Evolutionary conservation across 2,888 invertebrate species (phyloP), one percentile per base, ranked within the genome.

Genomic region (Dasysyrphus albostriatus): DNA sequence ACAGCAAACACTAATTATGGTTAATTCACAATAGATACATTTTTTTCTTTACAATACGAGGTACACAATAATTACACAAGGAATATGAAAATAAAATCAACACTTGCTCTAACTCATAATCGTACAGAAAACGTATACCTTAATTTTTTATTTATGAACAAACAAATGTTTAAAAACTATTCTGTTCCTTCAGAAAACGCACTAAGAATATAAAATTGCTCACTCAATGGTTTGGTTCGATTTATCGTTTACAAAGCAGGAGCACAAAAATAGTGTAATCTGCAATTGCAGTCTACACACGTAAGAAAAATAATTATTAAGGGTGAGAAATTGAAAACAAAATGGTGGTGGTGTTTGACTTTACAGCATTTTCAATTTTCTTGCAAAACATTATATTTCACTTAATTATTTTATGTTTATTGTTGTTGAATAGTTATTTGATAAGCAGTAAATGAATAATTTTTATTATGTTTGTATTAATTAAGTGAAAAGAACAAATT

Each of bases 271-370:
- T 32, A 56, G n/a, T 70, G 70, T 69, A 75, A 70, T 54, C 61
- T 70, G 69, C 69, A 75, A 51, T 44, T 63, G 79, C 74, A 75
- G 61, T 61, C 61, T 61, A 42, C 39, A 42, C 39, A 19, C 19
- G 14, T 14, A 51, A 39, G n/a, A 56, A 16, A 63, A 75, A 44
- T 58, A 61, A 47, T 72, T 34, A 19, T 65, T 81, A 58, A 61
- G 78, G 78, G 85, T 74, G 85, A 77, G 82, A 81, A 87, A 70
- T 78, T 14, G 44, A 87, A 87, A 87, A 87, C 87, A 87, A 87
- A 87, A 87, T 87, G 87, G 87, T 83, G 87, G 87, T 75, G 72
- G 78, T 87, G 58, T 59, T 16, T 5, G 49, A 65, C 16, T 37
- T 58, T 32, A n/a, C 32, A 9, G 12, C 8, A 49, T 81, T 81